Percentiles rank a stretch among this genome's conserved stretches.
Conservation (phyloP, 2,797 vertebrate species). For the Catamblyrhynchus diadema region DNA sequence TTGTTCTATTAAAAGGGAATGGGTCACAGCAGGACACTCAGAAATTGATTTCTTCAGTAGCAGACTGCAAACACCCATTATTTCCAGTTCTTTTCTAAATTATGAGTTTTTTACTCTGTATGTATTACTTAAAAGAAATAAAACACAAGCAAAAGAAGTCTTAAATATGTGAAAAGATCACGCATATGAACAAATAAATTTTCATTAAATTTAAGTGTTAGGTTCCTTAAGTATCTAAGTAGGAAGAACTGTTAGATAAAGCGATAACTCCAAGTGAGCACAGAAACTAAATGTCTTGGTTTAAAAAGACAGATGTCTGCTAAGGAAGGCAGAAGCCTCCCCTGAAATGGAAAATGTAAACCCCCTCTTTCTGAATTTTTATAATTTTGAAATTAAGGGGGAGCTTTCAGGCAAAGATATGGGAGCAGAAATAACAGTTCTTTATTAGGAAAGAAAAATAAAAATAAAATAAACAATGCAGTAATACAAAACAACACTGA, state of each 20-base stretch:
- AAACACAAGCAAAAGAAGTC: background rate
- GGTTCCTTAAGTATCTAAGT: background rate
- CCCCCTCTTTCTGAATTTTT: too few relatives aligned
- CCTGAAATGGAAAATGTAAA: too few relatives aligned
- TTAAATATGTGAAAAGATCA: background rate
- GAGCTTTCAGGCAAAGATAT: too few relatives aligned
- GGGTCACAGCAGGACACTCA: slow-evolving; percentile 64
- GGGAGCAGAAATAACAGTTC: too few relatives aligned
- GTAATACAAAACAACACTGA: background rate
- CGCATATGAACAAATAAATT: background rate
- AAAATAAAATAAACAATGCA: background rate
- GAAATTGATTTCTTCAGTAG: slow-evolving; percentile 51
- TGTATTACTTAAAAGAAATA: background rate
- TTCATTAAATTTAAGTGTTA: background rate
- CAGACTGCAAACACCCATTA: slow-evolving; percentile 39
- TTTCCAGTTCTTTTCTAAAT: slow-evolving; percentile 54
- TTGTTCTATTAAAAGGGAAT: slow-evolving; percentile 43
- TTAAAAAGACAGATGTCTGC: too few relatives aligned
- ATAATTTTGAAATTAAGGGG: too few relatives aligned
- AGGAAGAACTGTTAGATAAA: background rate
- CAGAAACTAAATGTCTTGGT: background rate
- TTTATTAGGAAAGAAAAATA: too few relatives aligned
- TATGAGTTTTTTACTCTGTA: slow-evolving; percentile 22
- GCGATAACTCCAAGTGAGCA: background rate
- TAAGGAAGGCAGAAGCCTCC: too few relatives aligned